Conservation (phyloP, 2,113 vertebrate species). For the Pardalotus punctatus region DNA sequence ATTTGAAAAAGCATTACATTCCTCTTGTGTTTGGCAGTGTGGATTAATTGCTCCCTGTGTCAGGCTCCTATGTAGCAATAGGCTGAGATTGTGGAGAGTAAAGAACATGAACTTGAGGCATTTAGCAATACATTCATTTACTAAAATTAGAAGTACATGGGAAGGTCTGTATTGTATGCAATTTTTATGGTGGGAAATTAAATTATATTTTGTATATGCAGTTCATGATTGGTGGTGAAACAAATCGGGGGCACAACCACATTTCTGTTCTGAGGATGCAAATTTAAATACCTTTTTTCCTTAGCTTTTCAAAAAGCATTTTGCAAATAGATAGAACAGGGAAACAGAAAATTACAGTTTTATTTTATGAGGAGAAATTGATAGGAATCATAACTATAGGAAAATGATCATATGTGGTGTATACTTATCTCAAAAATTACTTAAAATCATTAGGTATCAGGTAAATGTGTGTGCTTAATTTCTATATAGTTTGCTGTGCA, state of each 20-base stretch:
- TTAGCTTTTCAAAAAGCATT: not conserved
- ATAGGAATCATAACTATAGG: not conserved
- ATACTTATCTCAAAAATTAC: not conserved
- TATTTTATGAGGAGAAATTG: not conserved
- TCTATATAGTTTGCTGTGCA: not conserved
- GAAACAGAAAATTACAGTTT: not conserved
- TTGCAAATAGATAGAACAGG: not conserved
- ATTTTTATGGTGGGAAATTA: not conserved
- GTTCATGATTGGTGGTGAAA: not conserved
- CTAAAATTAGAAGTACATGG: not conserved
- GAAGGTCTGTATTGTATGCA: not conserved
- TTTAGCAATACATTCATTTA: not conserved
- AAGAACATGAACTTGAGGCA: not conserved
- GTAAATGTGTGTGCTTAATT: not conserved
- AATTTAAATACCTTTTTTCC: not conserved
- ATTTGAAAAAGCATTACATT: slow-evolving; percentile 77
- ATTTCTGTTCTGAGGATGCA: not conserved
- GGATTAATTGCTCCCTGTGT: slow-evolving; percentile 72
- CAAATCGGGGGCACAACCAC: not conserved
- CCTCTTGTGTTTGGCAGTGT: slow-evolving; percentile 65
- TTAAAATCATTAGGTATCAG: not conserved
- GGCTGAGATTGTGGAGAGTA: not conserved
- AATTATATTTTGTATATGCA: not conserved
- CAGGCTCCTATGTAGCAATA: slow-evolving; percentile 22
- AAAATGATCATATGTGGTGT: not conserved